Evolutionary conservation across 1,140 invertebrate genomes (phyloP).

Genomic region (Apocrypta bakeri): DNA sequence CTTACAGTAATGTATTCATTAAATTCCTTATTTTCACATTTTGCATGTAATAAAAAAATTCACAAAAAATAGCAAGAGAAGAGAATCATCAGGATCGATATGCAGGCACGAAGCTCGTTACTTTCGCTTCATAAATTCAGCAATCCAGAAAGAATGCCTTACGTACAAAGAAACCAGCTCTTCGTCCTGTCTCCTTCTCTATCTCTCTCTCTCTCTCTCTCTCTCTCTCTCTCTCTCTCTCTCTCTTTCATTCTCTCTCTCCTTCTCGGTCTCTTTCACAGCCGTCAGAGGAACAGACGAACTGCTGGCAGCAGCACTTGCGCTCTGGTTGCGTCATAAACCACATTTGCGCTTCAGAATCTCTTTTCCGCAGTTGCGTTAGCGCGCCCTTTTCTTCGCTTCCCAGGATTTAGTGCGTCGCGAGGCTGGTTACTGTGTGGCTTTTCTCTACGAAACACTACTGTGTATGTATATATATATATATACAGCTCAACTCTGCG

Average conservation of each 20-base stretch:
- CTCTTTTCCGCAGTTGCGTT: conserved; percentile 3
- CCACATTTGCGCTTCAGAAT: conserved; percentile 41
- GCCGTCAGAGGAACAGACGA: conserved; percentile 34
- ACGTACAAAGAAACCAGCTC: neutral
- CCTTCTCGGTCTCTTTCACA: neutral
- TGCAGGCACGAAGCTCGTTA: conserved; percentile 10
- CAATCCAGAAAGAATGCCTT: conserved; percentile 26
- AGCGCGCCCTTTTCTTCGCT: conserved; percentile 11
- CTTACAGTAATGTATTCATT: too few species aligned
- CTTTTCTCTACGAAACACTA: conserved; percentile 1
- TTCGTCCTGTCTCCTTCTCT: neutral
- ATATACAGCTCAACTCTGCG: too few species aligned
- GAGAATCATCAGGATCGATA: neutral
- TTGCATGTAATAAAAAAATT: too few species aligned
- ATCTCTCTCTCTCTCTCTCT: neutral
- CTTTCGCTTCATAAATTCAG: conserved; percentile 33
- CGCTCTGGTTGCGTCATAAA: conserved; percentile 25
- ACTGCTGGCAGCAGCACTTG: conserved; percentile 24
- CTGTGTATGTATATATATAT: neutral
- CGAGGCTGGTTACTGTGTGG: conserved; percentile 5
- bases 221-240: neutral
- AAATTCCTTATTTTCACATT: too few species aligned
- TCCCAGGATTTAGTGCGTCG: conserved; percentile 34
- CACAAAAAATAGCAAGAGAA: neutral
- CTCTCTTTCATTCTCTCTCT: neutral